phyloP scores from a whole-genome alignment of 2,888 invertebrate genomes.

The Lymantria monacha region DNA sequence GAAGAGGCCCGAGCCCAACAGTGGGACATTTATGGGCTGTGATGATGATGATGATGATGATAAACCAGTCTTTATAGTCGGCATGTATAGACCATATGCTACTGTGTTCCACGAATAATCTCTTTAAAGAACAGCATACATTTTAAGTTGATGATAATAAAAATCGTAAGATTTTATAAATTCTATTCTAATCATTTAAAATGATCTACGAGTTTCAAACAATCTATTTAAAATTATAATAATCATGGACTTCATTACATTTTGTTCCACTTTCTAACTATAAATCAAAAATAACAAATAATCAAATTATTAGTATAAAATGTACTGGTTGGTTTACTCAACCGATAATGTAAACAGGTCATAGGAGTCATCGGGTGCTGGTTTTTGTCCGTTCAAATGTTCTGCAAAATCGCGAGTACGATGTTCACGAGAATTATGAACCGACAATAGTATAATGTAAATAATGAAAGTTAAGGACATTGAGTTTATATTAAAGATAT shows the following conservation, averaged over 20 bases:
- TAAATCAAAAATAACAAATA: conserved; percentile 32
- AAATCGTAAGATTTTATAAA: no score
- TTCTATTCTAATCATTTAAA: background rate
- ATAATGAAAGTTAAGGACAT: conserved; percentile 6
- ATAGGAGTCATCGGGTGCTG: conserved; percentile 39
- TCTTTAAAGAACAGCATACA: no score
- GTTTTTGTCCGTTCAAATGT: conserved; percentile 50
- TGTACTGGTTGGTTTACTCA: conserved; percentile 26
- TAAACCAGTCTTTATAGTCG: no score
- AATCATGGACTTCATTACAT: conserved; percentile 17
- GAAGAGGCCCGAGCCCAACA: no score
- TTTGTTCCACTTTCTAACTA: conserved; percentile 27
- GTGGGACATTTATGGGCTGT: no score
- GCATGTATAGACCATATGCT: no score
- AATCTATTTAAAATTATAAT: conserved; percentile 20
- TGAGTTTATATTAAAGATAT: background rate
- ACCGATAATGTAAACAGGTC: conserved; percentile 35
- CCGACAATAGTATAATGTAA: conserved; percentile 16
- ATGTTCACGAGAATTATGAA: conserved; percentile 23
- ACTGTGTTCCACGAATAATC: no score
- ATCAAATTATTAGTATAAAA: conserved; percentile 14
- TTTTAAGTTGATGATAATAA: no score
- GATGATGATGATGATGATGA: no score
- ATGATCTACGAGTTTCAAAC: conserved; percentile 14
- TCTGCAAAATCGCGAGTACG: conserved; percentile 30